Conservation (phyloP, 2,888 invertebrate species). For the Horisme vitalbata region DNA sequence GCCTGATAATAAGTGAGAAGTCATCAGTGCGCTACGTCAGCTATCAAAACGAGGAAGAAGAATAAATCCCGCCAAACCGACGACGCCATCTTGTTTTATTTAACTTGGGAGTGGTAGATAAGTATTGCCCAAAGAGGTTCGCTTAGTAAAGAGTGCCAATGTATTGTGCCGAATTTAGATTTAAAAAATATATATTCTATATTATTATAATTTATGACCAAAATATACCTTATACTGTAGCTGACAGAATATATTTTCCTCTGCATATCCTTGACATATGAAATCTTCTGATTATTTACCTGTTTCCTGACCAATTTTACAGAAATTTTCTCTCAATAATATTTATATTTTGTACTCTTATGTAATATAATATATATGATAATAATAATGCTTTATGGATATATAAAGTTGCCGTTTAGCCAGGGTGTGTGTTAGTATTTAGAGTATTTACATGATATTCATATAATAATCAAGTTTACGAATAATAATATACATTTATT, state of each 20-base stretch:
- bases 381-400: slow-evolving; percentile 21
- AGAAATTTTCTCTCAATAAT: slow-evolving; percentile 17
- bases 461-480: not conserved
- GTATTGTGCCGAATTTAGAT: slow-evolving; percentile 31
- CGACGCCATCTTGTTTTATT: slow-evolving; percentile 53
- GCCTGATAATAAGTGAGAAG: slow-evolving; percentile 94
- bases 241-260: slow-evolving; percentile 45
- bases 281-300: slow-evolving; percentile 12
- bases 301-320: slow-evolving; percentile 42
- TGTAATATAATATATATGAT: slow-evolving; percentile 3
- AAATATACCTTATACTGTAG: slow-evolving; percentile 54
- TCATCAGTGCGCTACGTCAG: slow-evolving; percentile 97
- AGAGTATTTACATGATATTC: slow-evolving; percentile 9
- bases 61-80: slow-evolving; percentile 61
- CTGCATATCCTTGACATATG: slow-evolving; percentile 41
- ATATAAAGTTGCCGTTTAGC: slow-evolving; percentile 43
- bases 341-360: slow-evolving; percentile 18
- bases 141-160: slow-evolving; percentile 36
- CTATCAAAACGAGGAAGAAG: slow-evolving; percentile 96
- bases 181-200: slow-evolving; percentile 26
- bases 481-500: not conserved
- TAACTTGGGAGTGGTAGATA: slow-evolving; percentile 42
- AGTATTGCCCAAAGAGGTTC: slow-evolving; percentile 32
- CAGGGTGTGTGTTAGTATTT: slow-evolving; percentile 48
- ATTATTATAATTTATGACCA: slow-evolving; percentile 29